A percentile compares a stretch with the other conserved stretches of the same genome.
Conservation (phyloP, 2,113 vertebrate genomes). For the Anseranas semipalmata region DNA sequence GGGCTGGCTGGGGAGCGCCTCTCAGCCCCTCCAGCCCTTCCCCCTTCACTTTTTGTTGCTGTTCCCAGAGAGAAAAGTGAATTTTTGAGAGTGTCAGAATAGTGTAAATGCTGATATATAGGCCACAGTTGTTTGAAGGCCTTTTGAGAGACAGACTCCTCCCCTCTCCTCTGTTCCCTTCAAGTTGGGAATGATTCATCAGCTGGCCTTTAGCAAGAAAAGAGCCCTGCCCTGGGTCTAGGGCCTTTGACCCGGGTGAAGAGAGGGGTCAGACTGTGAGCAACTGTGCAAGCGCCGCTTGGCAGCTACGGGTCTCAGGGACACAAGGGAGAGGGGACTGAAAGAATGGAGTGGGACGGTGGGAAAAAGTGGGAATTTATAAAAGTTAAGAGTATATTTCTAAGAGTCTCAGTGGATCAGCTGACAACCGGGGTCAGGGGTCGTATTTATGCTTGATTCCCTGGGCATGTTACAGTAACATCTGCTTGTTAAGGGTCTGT, state of each 20-base stretch:
- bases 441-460: constrained; percentile 91
- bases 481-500: constrained; percentile 90
- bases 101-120: constrained; percentile 93
- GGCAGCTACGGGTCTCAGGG: constrained; percentile 78
- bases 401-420: constrained; percentile 91
- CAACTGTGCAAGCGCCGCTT: constrained; percentile 86
- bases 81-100: constrained; percentile 82
- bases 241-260: constrained; percentile 94
- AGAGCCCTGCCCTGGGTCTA: constrained; percentile 86
- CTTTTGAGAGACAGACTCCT: constrained; percentile 86
- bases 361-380: constrained; percentile 93
- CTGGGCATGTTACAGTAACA: constrained; percentile 96
- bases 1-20: not conserved
- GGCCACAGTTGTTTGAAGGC: constrained; percentile 91
- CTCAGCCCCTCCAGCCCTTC: not conserved
- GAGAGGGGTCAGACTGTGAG: constrained; percentile 88
- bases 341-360: constrained; percentile 85
- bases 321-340: constrained; percentile 78
- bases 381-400: constrained; percentile 94
- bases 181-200: constrained; percentile 91
- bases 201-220: constrained; percentile 96
- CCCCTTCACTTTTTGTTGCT: constrained; percentile 29
- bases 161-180: constrained; percentile 79
- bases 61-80: constrained; percentile 83
- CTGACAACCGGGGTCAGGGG: constrained; percentile 92